Conservation (phyloP, 2,888 invertebrate genomes). For the Conomelus anceps region DNA sequence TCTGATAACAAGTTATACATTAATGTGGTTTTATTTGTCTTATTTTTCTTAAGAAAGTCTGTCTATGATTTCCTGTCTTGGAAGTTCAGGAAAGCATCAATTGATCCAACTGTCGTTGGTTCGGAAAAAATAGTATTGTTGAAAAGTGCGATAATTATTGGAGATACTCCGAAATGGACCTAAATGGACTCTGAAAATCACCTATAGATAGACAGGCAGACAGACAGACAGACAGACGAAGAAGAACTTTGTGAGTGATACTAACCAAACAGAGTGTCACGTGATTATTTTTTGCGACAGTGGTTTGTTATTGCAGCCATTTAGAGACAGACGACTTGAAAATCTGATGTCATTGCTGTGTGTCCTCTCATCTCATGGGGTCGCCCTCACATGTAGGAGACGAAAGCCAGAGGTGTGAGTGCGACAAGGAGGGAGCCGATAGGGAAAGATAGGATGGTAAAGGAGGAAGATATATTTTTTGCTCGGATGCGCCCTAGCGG, state of each 20-base stretch:
- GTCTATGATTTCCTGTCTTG: too few species aligned
- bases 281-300: background rate
- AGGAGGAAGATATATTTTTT: background rate
- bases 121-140: background rate
- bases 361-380: background rate
- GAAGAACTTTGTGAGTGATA: background rate
- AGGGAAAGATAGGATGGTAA: background rate
- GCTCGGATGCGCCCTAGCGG: background rate
- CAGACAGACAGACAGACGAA: background rate
- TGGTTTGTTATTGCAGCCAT: background rate
- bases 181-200: too few species aligned
- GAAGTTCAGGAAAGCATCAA: too few species aligned
- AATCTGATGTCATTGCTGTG: background rate
- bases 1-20: too few species aligned
- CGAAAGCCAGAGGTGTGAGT: background rate
- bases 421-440: too few species aligned
- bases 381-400: background rate
- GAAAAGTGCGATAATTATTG: background rate
- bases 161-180: background rate
- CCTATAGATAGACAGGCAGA: background rate
- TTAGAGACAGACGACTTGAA: background rate
- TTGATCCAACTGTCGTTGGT: too few species aligned
- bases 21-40: too few species aligned
- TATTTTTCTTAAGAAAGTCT: too few species aligned
- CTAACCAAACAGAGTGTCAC: background rate